Conservation (phyloP, 2,888 invertebrate genomes). For the Dicyrtoma fusca region DNA sequence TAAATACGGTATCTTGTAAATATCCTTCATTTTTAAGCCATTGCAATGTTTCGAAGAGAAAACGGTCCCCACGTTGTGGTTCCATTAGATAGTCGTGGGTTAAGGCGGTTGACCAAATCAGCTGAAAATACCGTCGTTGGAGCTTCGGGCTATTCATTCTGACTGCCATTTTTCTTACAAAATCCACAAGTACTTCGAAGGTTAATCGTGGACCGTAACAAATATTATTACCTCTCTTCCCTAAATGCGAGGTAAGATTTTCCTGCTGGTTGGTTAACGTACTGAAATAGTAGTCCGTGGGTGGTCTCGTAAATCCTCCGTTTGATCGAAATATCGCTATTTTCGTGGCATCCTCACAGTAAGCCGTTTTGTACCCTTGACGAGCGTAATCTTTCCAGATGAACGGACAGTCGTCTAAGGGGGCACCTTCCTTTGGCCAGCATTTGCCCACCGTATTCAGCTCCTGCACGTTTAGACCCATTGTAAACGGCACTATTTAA, state of each 20-base stretch:
- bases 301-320: slow-evolving; percentile 74
- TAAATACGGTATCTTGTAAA: slow-evolving; percentile 70
- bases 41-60: slow-evolving; percentile 66
- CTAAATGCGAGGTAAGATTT: slow-evolving; percentile 68
- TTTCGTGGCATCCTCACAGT: slow-evolving; percentile 78
- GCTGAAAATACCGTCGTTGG: too few species aligned
- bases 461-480: too few species aligned
- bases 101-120: slow-evolving; percentile 81
- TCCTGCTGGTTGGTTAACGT: slow-evolving; percentile 71
- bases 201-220: slow-evolving; percentile 64
- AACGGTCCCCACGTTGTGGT: slow-evolving; percentile 72
- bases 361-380: slow-evolving; percentile 74
- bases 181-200: slow-evolving; percentile 72
- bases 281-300: slow-evolving; percentile 82
- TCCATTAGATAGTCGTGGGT: slow-evolving; percentile 83
- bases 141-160: too few species aligned
- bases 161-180: slow-evolving; percentile 70
- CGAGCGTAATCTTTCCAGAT: slow-evolving; percentile 73
- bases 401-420: too few species aligned
- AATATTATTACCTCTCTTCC: slow-evolving; percentile 68
- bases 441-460: background rate
- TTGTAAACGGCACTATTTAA: too few species aligned
- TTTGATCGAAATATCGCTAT: slow-evolving; percentile 83
- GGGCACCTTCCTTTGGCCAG: too few species aligned
- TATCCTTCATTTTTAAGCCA: slow-evolving; percentile 63